Evolutionary conservation across 2,888 invertebrate species (phyloP), one percentile per base, ranked within the genome.

Genomic region (Campaea margaritaria): DNA sequence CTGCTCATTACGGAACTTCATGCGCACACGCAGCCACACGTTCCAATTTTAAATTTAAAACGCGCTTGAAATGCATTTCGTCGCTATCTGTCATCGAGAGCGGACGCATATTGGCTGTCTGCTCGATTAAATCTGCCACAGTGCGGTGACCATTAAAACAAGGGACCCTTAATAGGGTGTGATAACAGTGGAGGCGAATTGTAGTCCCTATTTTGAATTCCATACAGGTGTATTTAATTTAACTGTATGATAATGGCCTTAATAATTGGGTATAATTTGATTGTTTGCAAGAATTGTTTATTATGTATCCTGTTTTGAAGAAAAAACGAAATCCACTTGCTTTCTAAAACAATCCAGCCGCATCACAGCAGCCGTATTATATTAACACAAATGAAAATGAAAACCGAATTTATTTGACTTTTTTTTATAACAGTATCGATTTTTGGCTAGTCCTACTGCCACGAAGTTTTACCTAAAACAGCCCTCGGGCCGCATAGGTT

Each of bases 11-110:
- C 73, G 71, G 69, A 64, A 62, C 70, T 76, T 73, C 79, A 76
- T 76, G 83, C 79, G 79, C 85, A 78, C 79, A 76, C 72, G 70
- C 73, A 75, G n/a, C 4, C 66, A 74, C 21, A 36, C 68, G 78
- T 72, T 76, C 77, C 81, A 76, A 79, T 76, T 83, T 85, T 82
- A 80, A 81, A 80, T 81, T 82, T 85, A 82, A 58, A 68, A 46
- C 48, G 79, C 85, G 79, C 80, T 82, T 85, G 82, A 54, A 68
- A 47, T 34, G 80, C 86, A 87, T 83, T 89, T 82, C 79, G 75
- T 80, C 77, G 81, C 82, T 90, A 90, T 90, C 90, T 89, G 88
- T 90, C 90, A 89, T 89, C 90, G 82, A 73, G 78, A 73, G 81
- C 80, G 72, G 83, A 83, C 86, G 86, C 67, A 79, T 78, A 80